Evolutionary conservation across 2,797 vertebrate species (phyloP).

Genomic region (Corythornis leucogaster): DNA sequence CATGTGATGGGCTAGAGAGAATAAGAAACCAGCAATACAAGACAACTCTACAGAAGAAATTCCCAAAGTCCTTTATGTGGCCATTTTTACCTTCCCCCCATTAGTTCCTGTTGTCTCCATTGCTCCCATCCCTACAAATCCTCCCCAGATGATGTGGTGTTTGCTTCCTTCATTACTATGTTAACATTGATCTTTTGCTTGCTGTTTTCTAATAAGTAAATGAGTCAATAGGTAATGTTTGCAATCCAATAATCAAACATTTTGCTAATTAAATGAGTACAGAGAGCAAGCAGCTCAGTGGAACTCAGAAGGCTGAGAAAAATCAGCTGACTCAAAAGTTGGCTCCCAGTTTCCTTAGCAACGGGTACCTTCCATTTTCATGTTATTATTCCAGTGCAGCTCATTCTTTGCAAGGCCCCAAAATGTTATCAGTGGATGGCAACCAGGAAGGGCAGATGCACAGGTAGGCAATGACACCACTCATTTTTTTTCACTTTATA

Average conservation of each 20-base stretch:
- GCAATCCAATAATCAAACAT: constrained; percentile 43
- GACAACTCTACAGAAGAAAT: constrained; percentile 2
- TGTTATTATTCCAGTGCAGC: constrained; percentile 13
- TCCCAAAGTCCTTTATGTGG: background rate
- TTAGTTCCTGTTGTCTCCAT: background rate
- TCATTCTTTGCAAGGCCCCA: constrained; percentile 39
- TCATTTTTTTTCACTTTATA: constrained; percentile 23
- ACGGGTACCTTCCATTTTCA: constrained; percentile 29
- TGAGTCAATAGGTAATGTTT: constrained; percentile 58
- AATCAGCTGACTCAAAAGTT: background rate
- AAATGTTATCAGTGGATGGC: constrained; percentile 17
- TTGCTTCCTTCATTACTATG: constrained; percentile 14
- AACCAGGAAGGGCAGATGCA: constrained; percentile 39
- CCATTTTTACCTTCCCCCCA: background rate
- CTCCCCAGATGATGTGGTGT: background rate
- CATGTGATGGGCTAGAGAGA: background rate
- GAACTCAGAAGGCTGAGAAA: background rate
- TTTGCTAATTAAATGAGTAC: constrained; percentile 47
- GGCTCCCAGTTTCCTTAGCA: constrained; percentile 73
- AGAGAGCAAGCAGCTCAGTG: constrained; percentile 26
- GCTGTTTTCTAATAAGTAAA: constrained; percentile 38
- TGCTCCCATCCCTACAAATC: background rate
- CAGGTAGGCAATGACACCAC: background rate
- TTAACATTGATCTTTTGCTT: constrained; percentile 49
- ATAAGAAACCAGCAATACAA: constrained; percentile 16